Evolutionary conservation across 2,888 invertebrate species (phyloP), one percentile per base, ranked within the genome.

Genomic region (Stenodera caucasica): DNA sequence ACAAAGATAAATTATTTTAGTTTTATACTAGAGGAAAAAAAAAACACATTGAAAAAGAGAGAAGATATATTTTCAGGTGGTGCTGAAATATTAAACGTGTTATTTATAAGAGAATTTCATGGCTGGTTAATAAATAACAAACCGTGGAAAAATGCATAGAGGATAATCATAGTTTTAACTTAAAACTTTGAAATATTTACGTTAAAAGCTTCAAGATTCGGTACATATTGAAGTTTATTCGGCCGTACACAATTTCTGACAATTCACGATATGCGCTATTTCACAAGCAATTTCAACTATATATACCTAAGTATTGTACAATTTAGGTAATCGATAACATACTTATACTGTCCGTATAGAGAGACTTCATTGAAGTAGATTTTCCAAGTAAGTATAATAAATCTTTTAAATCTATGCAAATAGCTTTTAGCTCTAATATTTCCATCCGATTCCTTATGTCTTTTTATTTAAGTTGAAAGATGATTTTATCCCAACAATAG

Each of bases 1-100:
- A 45, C 45, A 45, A 45, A 11, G 45, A 45, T 45, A 21, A 21
- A 45, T 18, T 45, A 45, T 45, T 45, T 21, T 21, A 7, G 9
- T 15, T 9, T 15, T 62, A 61, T 57, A 58, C 53, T 53, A 49
- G 55, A 30, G 55, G 49, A 33, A 59, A 59, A 60, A 60, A 59
- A 55, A 35, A 4, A 33, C 6, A 32, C 11, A 32, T 9, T 5
- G 32, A 33, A 15, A 2, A 12, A 21, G 45, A 45, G 37, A 45
- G 21, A 1, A 45, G 11, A 18, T 15, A 4, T 9, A 4, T 5
- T 56, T 65, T 60, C 60, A 67, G 60, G 62, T 65, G 63, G 56
- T 61, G 63, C 50, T 67, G 59, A 65, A 67, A 64, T 64, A 67
- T 65, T 65, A 64, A 65, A 59, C 50, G 29, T 29, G 40, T 57